Conservation (phyloP, 2,797 vertebrate species). For the Micrastur ruficollis region DNA sequence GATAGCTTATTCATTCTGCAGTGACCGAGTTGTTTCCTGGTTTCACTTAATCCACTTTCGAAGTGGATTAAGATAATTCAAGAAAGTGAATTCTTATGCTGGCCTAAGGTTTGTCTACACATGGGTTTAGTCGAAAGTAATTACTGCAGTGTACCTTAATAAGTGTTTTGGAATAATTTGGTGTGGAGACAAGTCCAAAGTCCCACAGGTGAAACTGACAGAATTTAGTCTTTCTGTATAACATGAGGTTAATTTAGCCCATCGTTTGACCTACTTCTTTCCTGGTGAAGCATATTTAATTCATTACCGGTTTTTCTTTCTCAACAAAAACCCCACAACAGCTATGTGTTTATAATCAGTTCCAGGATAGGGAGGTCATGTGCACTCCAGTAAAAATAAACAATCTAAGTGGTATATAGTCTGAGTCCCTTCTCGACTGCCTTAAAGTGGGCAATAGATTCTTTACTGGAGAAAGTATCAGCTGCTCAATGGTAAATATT, state of each 20-base stretch:
- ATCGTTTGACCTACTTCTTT: background rate
- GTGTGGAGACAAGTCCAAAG: background rate
- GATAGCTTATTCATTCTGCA: background rate
- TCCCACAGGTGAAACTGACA: background rate
- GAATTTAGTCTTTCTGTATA: background rate
- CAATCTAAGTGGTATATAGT: background rate
- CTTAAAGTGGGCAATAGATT: background rate
- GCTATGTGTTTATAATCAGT: background rate
- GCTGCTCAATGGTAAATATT: background rate
- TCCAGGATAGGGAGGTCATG: background rate
- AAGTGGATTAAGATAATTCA: constrained; percentile 40
- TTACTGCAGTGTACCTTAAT: background rate
- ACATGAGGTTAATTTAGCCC: background rate
- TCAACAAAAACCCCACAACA: background rate
- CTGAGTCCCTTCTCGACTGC: background rate
- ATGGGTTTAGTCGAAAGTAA: background rate
- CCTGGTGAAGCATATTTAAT: background rate
- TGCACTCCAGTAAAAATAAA: background rate
- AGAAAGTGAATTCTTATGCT: background rate
- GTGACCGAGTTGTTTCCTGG: background rate
- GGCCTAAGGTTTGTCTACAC: background rate
- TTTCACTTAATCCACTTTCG: constrained; percentile 28
- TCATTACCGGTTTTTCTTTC: background rate
- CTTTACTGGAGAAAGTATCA: background rate
- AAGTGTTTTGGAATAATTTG: background rate